These are phyloP conservation scores for Sarcophilus harrisii DNA, from an alignment of 2,797 vertebrate species.

Conservation along the genomic window DNA sequence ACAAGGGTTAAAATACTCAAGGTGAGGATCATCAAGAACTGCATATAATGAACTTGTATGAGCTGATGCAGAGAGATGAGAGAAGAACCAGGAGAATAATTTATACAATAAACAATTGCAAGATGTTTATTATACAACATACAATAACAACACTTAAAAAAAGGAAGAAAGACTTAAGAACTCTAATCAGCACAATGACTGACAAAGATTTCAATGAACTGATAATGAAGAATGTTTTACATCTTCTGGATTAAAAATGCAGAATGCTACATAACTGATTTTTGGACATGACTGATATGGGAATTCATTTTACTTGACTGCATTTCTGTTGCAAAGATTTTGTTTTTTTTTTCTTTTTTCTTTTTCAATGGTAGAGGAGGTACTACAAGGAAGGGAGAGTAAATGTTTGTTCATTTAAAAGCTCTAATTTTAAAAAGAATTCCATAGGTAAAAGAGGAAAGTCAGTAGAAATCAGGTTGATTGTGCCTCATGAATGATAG, in stretches of 20 bases:
- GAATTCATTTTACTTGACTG: background rate
- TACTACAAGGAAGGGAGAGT: background rate
- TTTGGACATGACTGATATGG: background rate
- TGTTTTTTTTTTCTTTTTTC: background rate
- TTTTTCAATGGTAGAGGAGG: background rate
- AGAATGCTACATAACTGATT: background rate
- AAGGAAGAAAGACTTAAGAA: background rate
- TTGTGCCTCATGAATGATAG: background rate
- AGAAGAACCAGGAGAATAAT: background rate
- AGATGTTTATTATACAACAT: no score
- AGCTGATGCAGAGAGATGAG: no score
- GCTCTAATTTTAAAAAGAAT: background rate
- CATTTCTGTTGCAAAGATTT: background rate
- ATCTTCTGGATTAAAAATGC: background rate
- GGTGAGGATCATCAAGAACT: background rate
- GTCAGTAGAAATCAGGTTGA: background rate
- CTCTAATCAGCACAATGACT: no score
- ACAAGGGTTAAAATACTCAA: background rate
- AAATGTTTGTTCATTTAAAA: background rate
- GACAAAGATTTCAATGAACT: background rate
- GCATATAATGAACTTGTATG: no score
- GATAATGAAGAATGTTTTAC: background rate
- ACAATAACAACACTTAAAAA: background rate
- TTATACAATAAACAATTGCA: no score
- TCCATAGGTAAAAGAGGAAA: background rate